Conservation (phyloP, 2,888 invertebrate genomes). For the Micoletzkya japonica region DNA sequence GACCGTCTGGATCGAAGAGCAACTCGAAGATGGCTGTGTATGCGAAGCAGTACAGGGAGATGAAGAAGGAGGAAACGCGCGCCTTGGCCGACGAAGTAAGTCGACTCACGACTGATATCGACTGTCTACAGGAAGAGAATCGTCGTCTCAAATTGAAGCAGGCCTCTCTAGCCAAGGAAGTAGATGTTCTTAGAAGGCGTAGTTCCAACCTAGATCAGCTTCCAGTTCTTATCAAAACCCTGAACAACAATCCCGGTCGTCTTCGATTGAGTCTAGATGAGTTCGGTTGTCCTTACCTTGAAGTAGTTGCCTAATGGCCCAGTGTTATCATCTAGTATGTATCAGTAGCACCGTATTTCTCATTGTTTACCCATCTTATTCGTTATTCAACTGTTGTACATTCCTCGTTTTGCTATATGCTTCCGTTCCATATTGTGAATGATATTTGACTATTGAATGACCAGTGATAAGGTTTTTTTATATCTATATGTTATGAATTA, state of each 20-base stretch:
- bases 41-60: conserved; percentile 49
- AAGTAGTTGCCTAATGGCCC: neutral
- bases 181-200: conserved; percentile 6
- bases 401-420: too few species aligned
- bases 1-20: conserved; percentile 41
- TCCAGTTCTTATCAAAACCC: conserved; percentile 3
- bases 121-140: conserved; percentile 13
- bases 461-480: too few species aligned
- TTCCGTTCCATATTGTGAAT: too few species aligned
- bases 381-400: too few species aligned
- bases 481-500: too few species aligned
- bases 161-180: conserved; percentile 2
- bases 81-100: conserved; percentile 33
- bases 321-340: neutral
- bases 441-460: too few species aligned
- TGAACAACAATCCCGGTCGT: conserved; percentile 6
- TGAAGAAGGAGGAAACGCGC: conserved; percentile 45
- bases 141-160: neutral
- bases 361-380: too few species aligned
- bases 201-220: conserved; percentile 8
- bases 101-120: conserved; percentile 31
- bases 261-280: conserved; percentile 8
- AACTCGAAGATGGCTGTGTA: conserved; percentile 50
- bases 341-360: too few species aligned
- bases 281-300: conserved; percentile 14